Evolutionary conservation across 2,797 vertebrate species (phyloP), one percentile per base, ranked within the genome.

Genomic region (Leptatherina wallacei): DNA sequence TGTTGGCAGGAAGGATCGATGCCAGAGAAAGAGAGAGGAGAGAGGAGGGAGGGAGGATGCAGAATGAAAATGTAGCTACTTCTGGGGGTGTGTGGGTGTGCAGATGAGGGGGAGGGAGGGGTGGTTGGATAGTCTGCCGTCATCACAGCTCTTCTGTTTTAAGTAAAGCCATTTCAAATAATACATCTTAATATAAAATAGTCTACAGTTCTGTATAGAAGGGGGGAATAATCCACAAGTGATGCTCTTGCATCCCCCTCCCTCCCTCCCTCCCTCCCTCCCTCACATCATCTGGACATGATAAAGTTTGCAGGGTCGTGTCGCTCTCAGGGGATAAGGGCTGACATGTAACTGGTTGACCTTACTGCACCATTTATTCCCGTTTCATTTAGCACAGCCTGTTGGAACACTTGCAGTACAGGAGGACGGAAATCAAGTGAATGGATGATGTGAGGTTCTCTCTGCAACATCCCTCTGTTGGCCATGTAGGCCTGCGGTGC

Each of bases 1-100:
- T 91, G 85, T 90, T 80, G 77, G 88, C 85, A 85, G 88, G 84
- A 84, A 85, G 86, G 85, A 86, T 89, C 86, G 77, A 90, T 88
- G 90, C 84, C 71, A 86, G 71, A 8, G 79, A 80, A 10, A 69
- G 73, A 65, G 75, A 61, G 61, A 44, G 13, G 49, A 44, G 35
- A 40, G 65, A 65, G 35, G 36, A 11, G 60, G 24, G 66, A 49
- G 52, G 49, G 47, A 64, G 85, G 80, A 72, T 71, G 85, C 75
- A 82, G 80, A 80, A 82, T 88, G 71, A 83, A 86, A 86, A 90
- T 85, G 86, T 76, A 73, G 71, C 62, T 65, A 89, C 80, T 87
- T 85, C 62, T 80, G 71, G 49, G 81, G 56, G 68, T 82, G 83
- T 77, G 85, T 71, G 77, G 36, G 83, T 77, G 83, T 36, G 83